Conservation (phyloP, 1,140 invertebrate species). For the Drusus annulatus region DNA sequence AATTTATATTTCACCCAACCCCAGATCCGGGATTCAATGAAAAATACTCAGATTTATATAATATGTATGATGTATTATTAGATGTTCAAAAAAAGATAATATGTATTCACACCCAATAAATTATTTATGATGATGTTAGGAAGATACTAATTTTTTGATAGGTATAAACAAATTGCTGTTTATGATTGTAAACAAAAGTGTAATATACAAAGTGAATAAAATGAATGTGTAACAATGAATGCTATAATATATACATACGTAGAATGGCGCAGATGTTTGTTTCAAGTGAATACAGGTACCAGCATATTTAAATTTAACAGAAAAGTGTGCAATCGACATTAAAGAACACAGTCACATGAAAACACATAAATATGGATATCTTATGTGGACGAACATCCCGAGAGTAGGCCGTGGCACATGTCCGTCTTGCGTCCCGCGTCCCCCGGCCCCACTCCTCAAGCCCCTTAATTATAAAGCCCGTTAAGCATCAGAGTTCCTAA, state of each 20-base stretch:
- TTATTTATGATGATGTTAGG: too few species aligned
- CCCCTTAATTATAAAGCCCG: conserved; percentile 46
- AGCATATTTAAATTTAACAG: conserved; percentile 14
- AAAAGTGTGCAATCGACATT: conserved; percentile 15
- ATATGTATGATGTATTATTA: too few species aligned
- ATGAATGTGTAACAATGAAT: conserved; percentile 3
- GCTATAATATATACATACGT: conserved; percentile 1
- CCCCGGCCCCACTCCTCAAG: conserved; percentile 41
- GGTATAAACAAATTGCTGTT: not conserved
- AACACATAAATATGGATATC: conserved; percentile 10
- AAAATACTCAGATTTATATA: too few species aligned
- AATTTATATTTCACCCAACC: too few species aligned
- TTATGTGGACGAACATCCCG: conserved; percentile 1
- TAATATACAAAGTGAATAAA: conserved; percentile 1
- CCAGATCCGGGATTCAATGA: too few species aligned
- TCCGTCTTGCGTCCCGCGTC: not conserved
- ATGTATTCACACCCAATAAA: too few species aligned
- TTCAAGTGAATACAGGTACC: conserved; percentile 1
- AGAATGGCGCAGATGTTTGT: conserved; percentile 11
- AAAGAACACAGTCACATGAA: conserved; percentile 21
- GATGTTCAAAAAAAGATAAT: too few species aligned
- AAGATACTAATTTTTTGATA: too few species aligned
- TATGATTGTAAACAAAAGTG: conserved; percentile 1
- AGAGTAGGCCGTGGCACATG: not conserved
- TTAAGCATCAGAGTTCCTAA: conserved; percentile 49